Evolutionary conservation across 2,888 invertebrate genomes (phyloP).

Genomic region (Augochlorella aurata): DNA sequence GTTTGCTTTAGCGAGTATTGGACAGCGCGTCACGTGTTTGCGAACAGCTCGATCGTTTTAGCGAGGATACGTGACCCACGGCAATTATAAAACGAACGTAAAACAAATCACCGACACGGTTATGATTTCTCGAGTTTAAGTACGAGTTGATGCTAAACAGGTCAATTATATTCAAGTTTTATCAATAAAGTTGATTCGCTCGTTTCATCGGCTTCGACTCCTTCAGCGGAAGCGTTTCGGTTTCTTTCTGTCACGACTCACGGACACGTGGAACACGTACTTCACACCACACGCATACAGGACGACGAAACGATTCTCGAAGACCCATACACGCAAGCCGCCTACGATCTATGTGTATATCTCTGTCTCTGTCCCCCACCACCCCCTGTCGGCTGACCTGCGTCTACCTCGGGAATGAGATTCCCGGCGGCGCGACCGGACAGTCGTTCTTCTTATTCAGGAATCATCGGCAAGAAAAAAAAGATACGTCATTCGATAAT

Average conservation of each 20-base stretch:
- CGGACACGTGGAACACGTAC: not conserved
- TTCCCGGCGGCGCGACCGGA: not conserved
- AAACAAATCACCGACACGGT: constrained; percentile 5
- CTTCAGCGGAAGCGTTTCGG: constrained; percentile 14
- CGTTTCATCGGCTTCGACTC: constrained; percentile 33
- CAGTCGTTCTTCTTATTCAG: not conserved
- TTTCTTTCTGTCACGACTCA: not conserved
- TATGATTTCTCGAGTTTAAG: constrained; percentile 26
- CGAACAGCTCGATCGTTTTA: not conserved
- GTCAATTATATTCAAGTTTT: constrained; percentile 46
- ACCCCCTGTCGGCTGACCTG: not conserved
- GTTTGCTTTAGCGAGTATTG: not conserved
- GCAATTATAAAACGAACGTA: constrained; percentile 11
- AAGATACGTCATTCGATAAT: not conserved
- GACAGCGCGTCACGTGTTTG: not conserved
- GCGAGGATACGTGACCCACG: not conserved
- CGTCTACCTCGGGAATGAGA: not conserved
- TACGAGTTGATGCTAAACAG: constrained; percentile 37
- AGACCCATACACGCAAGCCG: not conserved
- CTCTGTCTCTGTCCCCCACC: not conserved
- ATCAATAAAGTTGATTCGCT: constrained; percentile 50
- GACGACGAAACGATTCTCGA: not conserved
- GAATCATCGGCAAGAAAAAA: not conserved
- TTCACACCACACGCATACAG: too few species aligned
- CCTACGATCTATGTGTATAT: not conserved